Evolutionary conservation across 2,113 vertebrate species (phyloP).

Genomic region (Prionailurus bengalensis): DNA sequence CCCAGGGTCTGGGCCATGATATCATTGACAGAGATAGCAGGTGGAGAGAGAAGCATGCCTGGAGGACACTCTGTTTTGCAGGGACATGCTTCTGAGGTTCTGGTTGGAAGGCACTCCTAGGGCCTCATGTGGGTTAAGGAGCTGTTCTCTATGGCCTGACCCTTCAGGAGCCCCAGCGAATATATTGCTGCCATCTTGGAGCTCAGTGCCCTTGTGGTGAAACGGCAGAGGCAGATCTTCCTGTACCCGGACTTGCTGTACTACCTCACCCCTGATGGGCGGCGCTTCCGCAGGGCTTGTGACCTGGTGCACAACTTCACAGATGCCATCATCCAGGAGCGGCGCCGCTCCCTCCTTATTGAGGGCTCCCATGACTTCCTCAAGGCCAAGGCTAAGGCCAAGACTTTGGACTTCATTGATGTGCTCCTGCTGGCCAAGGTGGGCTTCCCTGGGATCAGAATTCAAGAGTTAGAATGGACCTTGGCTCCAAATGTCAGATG

Average conservation of each 20-base stretch:
- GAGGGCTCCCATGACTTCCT: conserved; percentile 75
- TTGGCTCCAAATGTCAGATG: neutral
- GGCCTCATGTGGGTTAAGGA: neutral
- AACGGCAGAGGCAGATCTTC: conserved; percentile 78
- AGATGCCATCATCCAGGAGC: conserved; percentile 84
- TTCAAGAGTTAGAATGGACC: neutral
- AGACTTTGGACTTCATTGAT: conserved; percentile 92
- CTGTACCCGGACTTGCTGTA: conserved; percentile 90
- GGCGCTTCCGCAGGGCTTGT: conserved; percentile 87
- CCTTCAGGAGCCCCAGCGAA: conserved; percentile 85
- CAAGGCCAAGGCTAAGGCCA: conserved; percentile 79
- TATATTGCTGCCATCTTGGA: conserved; percentile 92
- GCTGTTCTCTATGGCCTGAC: neutral
- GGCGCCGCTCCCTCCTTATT: conserved; percentile 72
- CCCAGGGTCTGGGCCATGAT: neutral
- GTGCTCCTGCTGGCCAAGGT: conserved; percentile 92
- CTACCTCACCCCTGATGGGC: conserved; percentile 85
- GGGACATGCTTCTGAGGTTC: neutral
- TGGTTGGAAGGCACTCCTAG: neutral
- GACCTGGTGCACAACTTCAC: conserved; percentile 91
- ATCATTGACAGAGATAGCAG: neutral
- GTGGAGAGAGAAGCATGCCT: neutral
- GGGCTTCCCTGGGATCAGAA: neutral
- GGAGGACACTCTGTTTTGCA: neutral
- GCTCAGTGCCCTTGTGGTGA: conserved; percentile 89